Evolutionary conservation across 2,797 vertebrate genomes (phyloP), one percentile per base, ranked within the genome.

Genomic region (Etheostoma perlongum): DNA sequence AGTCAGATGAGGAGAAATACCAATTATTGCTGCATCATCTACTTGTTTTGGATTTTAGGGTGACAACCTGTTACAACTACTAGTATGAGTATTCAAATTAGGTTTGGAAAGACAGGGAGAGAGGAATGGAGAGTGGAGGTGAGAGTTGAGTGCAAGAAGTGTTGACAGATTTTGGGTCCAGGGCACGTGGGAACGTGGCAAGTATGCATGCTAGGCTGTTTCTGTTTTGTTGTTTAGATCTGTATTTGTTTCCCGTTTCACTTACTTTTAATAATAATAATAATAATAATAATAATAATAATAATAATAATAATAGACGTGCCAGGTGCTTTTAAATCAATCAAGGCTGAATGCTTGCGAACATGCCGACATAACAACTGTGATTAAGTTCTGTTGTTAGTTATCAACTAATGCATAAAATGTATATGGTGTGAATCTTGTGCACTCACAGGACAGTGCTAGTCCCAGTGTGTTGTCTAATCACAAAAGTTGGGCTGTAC

Each of bases 41-140:
- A 7, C 72, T 74, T 68, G 62, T 66, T 70, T 55, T 76, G 21
- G 52, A 79, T 81, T 69, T 78, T 59, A 49, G 69, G 58, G 48
- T 69, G 57, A 58, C 60, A 57, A 21, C 33, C 12, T 33, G 54
- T 27, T 23, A 23, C 30, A 25, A 64, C 25, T 46, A 51, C 51
- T 66, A 58, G 59, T 40, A 52, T 27, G 7, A 65, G n/a, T 64
- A 46, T 65, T 42, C 57, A 18, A 67, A 46, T 72, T 78, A 63
- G 27, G 67, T 48, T 58, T 42, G 42, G 23, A 25, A 67, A 64
- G 67, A 55, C 59, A 15, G 7, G 30, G 36, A 52, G 5, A 15
- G 13, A 67, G 46, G n/a, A 67, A 36, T 47, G n/a, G 62, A 47
- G 42, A 40, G 53, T 53, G 53, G 64, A 40, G 42, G 53, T 58